Evolutionary conservation across 2,888 invertebrate genomes (phyloP), one percentile per base, ranked within the genome.

Genomic region (Philereme transversata): DNA sequence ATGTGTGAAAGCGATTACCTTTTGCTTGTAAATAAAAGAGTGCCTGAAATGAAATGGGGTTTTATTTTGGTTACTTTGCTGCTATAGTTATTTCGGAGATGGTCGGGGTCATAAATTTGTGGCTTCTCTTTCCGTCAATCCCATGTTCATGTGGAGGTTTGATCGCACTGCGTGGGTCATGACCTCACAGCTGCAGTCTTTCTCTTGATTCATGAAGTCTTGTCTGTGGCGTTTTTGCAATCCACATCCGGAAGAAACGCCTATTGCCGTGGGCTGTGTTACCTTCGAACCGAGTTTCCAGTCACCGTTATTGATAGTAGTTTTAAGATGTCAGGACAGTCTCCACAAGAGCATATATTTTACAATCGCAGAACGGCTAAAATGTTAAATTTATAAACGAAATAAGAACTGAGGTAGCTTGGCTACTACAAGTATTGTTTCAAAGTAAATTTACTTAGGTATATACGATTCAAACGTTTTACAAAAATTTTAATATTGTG

Each of bases 361-460:
- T 51, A 64, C 83, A 84, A 60, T 78, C 75, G 70, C 83, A 84
- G 67, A 79, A 76, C n/a, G 81, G 77, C 84, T 84, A 72, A 64
- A 83, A 77, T 58, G 51, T 33, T 4, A 62, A 62, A 48, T 6
- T 6, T 5, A 35, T 55, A 3, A 46, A 22, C 3, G 22, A 22
- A 22, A 22, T 22, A 3, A 22, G 22, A 22, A 22, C 22, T 22
- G 22, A 3, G 22, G n/a, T n/a, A n/a, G n/a, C n/a, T n/a, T 22
- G 22, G 22, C 22, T 22, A 22, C 22, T 22, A 22, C 22, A 22
- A 22, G 22, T 22, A 22, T 22, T 22, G 22, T 22, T 22, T 22
- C 22, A 22, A 22, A 22, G 22, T 22, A 3, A 22, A 22, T 22
- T 22, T 22, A 2, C n/a, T n/a, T n/a, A n/a, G n/a, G n/a, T n/a